Evolutionary conservation across 2,113 vertebrate genomes (phyloP), one percentile per base, ranked within the genome.

Genomic region (Malurus alboscapulatus): DNA sequence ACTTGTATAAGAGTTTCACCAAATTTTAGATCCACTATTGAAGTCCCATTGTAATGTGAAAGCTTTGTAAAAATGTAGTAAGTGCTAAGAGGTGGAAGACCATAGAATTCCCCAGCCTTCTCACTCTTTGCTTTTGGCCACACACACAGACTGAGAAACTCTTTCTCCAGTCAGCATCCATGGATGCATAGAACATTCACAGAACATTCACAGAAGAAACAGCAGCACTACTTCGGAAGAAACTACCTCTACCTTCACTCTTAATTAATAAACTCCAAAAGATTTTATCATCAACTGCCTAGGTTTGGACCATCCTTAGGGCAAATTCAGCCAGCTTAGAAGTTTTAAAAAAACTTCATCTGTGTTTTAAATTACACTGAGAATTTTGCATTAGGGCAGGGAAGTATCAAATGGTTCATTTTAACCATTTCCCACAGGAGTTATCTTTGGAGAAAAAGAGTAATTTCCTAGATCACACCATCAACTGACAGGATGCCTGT

Each of bases 151-250:
- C 27, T 40, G 34, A 84, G 74, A 77, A 73, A 42, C 11, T 32
- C 48, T 74, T 67, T 40, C 34, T 68, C 8, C 19, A 47, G n/a
- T 55, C 45, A 59, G 38, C 18, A 47, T 4, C 29, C 25, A n/a
- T 2, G 3, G 67, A 32, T 27, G 20, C 25, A 55, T 0, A 2
- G 1, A 86, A 72, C 14, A 38, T 11, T 63, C 44, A 86, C 0
- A 59, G 12, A 79, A 34, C 14, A 38, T 11, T 63, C 44, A 86
- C 0, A 59, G 12, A 79, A 34, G 3, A 45, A 91, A 54, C 25
- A n/a, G 14, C 32, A 54, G 30, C 14, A 6, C 25, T 22, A 5
- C 54, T 73, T 73, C 14, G 30, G 18, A 84, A 71, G 51, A 57
- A 27, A 27, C 12, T 32, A 14, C 16, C n/a, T 47, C 26, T 34